Conservation (phyloP, 2,888 invertebrate genomes). For the Drosophila planitibia region DNA sequence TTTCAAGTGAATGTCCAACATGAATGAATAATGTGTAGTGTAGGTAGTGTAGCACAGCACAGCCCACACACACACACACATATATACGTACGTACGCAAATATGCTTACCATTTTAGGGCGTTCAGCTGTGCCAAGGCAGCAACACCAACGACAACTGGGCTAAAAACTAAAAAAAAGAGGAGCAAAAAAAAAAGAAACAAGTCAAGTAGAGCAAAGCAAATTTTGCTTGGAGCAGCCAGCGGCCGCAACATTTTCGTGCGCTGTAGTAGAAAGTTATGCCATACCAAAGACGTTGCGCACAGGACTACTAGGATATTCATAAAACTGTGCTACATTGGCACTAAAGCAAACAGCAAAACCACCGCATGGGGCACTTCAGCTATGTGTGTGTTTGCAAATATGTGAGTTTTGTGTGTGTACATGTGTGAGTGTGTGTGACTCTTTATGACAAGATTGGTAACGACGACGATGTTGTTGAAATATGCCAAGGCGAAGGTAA, state of each 20-base stretch:
- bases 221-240: conserved; percentile 56
- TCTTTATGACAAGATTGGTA: conserved; percentile 60
- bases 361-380: conserved; percentile 46
- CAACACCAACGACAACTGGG: conserved; percentile 31
- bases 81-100: conserved; percentile 34
- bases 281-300: conserved; percentile 57
- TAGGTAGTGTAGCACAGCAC: conserved; percentile 27
- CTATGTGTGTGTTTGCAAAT: conserved; percentile 37
- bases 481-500: conserved; percentile 66
- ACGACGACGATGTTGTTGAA: conserved; percentile 51
- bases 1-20: conserved; percentile 75
- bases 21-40: conserved; percentile 73
- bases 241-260: conserved; percentile 51
- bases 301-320: conserved; percentile 73
- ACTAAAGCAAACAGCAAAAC: conserved; percentile 79
- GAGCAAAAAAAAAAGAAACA: conserved; percentile 10
- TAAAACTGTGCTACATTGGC: conserved; percentile 82
- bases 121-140: conserved; percentile 39
- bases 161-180: conserved; percentile 16
- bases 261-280: conserved; percentile 50
- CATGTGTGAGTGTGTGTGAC: conserved; percentile 22
- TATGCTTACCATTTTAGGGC: conserved; percentile 58
- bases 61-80: neutral
- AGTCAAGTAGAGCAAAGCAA: conserved; percentile 59
- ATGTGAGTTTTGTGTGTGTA: conserved; percentile 15